Percentiles rank a stretch among this genome's conserved stretches.
Conservation (phyloP, 1,140 invertebrate species). For the Acromyrmex echinatior region DNA sequence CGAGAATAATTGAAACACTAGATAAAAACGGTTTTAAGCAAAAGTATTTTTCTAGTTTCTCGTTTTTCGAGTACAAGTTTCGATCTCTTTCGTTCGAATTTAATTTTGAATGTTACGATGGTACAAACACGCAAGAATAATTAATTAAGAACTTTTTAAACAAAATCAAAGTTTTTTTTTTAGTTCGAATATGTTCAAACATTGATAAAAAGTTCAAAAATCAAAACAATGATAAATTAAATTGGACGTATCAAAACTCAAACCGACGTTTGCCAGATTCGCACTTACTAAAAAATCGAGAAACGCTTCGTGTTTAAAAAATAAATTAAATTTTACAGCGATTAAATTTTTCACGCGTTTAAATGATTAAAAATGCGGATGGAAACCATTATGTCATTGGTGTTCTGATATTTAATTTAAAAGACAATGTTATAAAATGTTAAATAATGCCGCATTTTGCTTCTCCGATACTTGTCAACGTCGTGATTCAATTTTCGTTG, state of each 20-base stretch:
- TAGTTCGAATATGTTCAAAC: not conserved
- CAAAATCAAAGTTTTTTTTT: slow-evolving; percentile 14
- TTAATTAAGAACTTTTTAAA: not conserved
- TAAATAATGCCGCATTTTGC: not conserved
- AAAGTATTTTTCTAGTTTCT: not conserved
- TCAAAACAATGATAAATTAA: not conserved
- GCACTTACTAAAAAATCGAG: not conserved
- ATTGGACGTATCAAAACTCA: slow-evolving; percentile 14
- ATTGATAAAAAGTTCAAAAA: not conserved
- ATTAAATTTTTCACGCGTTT: not conserved
- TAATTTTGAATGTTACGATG: not conserved
- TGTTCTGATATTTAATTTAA: not conserved
- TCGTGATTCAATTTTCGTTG: not conserved
- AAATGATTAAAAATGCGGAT: not conserved
- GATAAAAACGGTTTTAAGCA: slow-evolving; percentile 44
- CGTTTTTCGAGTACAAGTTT: not conserved
- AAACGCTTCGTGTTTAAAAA: not conserved
- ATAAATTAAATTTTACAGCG: slow-evolving; percentile 32
- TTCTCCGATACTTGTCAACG: not conserved
- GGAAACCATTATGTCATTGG: not conserved
- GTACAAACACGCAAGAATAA: not conserved
- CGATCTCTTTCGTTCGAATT: not conserved
- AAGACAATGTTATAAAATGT: not conserved
- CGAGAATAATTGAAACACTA: slow-evolving; percentile 44
- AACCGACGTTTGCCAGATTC: not conserved